These are phyloP conservation scores for Ceratosolen fusciceps DNA, from an alignment of 1,140 invertebrate species.

Conservation along the genomic window DNA sequence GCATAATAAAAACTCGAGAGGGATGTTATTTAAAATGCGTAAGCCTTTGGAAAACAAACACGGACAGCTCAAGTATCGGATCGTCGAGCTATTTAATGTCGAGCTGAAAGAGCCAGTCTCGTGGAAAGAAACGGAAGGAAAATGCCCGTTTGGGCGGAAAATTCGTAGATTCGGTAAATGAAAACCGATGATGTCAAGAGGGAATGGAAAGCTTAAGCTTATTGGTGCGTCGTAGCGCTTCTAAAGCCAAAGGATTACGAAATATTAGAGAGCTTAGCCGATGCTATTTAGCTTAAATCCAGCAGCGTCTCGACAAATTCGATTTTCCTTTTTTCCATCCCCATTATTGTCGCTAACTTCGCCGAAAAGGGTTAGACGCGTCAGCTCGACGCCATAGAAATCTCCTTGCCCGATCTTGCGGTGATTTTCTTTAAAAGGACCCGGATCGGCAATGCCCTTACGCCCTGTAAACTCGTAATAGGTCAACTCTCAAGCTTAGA, in stretches of 20 bases:
- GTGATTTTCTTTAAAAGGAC: not conserved
- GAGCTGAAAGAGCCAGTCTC: no score
- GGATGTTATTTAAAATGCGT: not conserved
- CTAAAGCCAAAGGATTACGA: conserved; percentile 43
- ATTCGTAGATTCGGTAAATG: not conserved
- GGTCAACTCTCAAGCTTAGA: no score
- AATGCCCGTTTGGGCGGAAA: not conserved
- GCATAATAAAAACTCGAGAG: not conserved
- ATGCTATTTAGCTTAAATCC: conserved; percentile 1
- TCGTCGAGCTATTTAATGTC: no score
- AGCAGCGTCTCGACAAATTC: conserved; percentile 19
- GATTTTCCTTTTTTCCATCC: conserved; percentile 24
- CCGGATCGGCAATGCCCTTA: not conserved
- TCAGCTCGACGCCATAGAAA: not conserved
- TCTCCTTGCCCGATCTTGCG: not conserved
- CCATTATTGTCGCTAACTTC: not conserved
- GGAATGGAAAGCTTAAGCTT: not conserved
- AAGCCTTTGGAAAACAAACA: conserved; percentile 25
- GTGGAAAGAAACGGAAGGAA: conserved; percentile 2
- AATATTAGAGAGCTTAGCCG: conserved; percentile 27
- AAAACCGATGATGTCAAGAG: conserved; percentile 13
- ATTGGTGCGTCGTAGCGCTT: not conserved
- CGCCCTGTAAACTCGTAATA: conserved; percentile 33
- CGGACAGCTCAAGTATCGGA: not conserved
- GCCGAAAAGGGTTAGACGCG: not conserved